phyloP scores from a whole-genome alignment of 1,140 invertebrate genomes.

The Tetragnatha versicolor region DNA sequence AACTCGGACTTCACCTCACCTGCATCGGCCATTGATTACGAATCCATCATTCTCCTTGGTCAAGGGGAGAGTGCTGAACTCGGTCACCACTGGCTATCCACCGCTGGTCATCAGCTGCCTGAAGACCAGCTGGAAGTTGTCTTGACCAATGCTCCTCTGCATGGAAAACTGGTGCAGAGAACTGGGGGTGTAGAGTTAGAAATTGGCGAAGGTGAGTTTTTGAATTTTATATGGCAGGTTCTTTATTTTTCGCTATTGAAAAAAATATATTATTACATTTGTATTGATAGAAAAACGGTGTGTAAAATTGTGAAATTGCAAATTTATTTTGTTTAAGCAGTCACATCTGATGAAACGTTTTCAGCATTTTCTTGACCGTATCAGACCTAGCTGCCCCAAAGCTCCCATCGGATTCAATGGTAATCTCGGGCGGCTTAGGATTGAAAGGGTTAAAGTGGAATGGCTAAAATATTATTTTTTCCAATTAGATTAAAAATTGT shows the following conservation, averaged over 20 bases:
- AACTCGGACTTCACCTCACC: constrained; percentile 30
- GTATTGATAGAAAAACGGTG: too few species aligned
- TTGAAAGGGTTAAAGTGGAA: too few species aligned
- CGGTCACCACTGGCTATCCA: constrained; percentile 14
- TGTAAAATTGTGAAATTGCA: too few species aligned
- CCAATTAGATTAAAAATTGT: too few species aligned
- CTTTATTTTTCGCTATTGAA: not conserved
- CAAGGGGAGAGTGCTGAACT: constrained; percentile 11
- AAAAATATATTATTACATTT: not conserved
- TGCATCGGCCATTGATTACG: constrained; percentile 27
- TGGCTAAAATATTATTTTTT: too few species aligned
- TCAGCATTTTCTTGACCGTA: too few species aligned
- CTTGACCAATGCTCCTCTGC: constrained; percentile 22
- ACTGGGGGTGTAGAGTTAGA: not conserved
- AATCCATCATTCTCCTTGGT: not conserved
- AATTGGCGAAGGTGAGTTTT: constrained; percentile 15
- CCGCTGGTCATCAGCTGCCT: constrained; percentile 20
- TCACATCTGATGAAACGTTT: too few species aligned
- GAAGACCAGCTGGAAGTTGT: constrained; percentile 46
- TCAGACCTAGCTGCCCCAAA: too few species aligned
- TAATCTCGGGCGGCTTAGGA: too few species aligned
- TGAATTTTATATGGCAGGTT: not conserved
- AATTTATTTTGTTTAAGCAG: too few species aligned
- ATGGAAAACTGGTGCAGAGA: constrained; percentile 13
- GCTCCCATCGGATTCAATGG: too few species aligned